Evolutionary conservation across 2,888 invertebrate genomes (phyloP), one percentile per base, ranked within the genome.

Genomic region (Rapana venosa): DNA sequence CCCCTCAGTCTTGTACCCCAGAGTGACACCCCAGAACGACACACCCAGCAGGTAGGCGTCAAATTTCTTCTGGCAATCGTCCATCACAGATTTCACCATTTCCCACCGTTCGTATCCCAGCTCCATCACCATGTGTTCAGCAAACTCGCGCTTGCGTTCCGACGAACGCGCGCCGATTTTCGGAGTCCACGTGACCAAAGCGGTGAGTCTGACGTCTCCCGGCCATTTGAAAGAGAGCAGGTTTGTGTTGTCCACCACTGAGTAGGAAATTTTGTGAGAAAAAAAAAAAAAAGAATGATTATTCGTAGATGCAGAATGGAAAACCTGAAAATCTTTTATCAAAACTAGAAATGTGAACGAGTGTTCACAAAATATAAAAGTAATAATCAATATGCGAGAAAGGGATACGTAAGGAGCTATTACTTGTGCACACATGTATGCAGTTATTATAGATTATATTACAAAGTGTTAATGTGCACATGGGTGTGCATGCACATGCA

Each of bases 11-110:
- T 13, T 47, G 74, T 89, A 85, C 22, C 89, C 89, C 22, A 89
- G 89, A 26, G 36, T 85, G 85, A 89, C 89, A 47, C 70, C 36
- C 66, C 74, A 47, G 15, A 84, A 74, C 22, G 89, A 84, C 56
- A 89, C 89, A 30, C 85, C 89, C 74, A 89, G 58, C 15, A 89
- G 58, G 26, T 32, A 58, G 11, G 89, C 84, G 17, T 32, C 70
- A 32, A 85, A 89, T 17, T 22, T 15, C 17, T 5, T 17, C n/a
- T 35, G 83, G 58, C 89, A 89, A 47, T 13, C 36, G 30, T 70
- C 74, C 56, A 85, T 32, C 47, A 89, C 84, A 32, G 0, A 6
- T 56, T 85, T 35, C 26, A 66, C 84, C 30, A 89, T 56, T 74
- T 89, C 89, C 84, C 84, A 89, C 2, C 74, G 26, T 15, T 89